Evolutionary conservation across 2,888 invertebrate species (phyloP).

Genomic region (Entomobrya proxima): DNA sequence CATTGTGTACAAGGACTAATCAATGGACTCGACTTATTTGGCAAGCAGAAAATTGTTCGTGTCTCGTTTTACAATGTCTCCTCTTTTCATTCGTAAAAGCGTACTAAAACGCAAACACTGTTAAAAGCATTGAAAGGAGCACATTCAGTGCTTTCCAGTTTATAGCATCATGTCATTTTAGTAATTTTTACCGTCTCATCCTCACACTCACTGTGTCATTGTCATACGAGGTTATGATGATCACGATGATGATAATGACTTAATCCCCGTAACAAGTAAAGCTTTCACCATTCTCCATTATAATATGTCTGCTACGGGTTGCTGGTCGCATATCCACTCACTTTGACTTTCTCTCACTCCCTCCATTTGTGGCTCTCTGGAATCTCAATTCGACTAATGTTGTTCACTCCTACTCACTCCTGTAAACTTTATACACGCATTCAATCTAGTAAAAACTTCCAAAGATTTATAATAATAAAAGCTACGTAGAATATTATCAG

Average conservation of each 20-base stretch:
- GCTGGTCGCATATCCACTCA: background rate
- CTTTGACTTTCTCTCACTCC: background rate
- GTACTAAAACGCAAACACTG: background rate
- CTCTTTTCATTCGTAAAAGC: too few relatives aligned
- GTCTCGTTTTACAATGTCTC: background rate
- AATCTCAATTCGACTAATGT: constrained; percentile 20
- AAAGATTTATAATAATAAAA: background rate
- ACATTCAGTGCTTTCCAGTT: background rate
- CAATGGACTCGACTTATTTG: constrained; percentile 33
- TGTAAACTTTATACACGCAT: background rate
- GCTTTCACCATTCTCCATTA: constrained; percentile 39
- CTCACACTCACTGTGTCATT: constrained; percentile 23
- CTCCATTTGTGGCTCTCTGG: background rate
- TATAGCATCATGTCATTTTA: constrained; percentile 41
- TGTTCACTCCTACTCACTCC: background rate
- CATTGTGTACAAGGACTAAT: background rate
- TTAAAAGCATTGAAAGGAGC: background rate
- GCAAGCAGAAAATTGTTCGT: constrained; percentile 35
- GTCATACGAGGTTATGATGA: constrained; percentile 13
- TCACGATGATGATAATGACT: constrained; percentile 55
- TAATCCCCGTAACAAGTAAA: constrained; percentile 63
- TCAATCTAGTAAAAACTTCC: background rate
- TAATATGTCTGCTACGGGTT: background rate
- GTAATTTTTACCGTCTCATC: constrained; percentile 24
- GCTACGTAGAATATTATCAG: background rate